Conservation (phyloP, 2,888 invertebrate genomes). For the Latheticus oryzae region DNA sequence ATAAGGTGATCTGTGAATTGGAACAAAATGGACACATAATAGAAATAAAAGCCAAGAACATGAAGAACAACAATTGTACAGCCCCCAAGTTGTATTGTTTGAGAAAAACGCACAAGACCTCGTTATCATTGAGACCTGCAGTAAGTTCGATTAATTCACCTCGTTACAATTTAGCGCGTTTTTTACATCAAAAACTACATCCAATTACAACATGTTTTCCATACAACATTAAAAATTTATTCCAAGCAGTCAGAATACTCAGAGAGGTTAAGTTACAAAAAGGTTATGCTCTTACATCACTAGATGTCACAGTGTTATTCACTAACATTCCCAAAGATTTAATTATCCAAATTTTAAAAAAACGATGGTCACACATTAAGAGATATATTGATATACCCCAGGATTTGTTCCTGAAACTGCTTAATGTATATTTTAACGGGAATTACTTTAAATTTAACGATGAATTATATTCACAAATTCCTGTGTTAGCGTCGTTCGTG, state of each 20-base stretch:
- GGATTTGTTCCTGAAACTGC: neutral
- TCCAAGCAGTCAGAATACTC: neutral
- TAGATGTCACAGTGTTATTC: constrained; percentile 14
- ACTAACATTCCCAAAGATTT: constrained; percentile 21
- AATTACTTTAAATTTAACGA: constrained; percentile 1
- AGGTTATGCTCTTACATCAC: constrained; percentile 5
- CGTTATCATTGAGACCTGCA: too few relatives aligned
- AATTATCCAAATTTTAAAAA: neutral
- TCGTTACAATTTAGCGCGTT: too few relatives aligned
- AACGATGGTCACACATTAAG: neutral
- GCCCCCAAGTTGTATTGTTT: too few relatives aligned
- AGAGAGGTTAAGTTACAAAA: neutral
- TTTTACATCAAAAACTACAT: too few relatives aligned
- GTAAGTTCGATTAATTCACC: too few relatives aligned
- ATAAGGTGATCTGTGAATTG: too few relatives aligned
- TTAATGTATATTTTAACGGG: neutral
- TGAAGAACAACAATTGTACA: too few relatives aligned
- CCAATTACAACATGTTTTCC: too few relatives aligned
- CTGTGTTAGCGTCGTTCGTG: constrained; percentile 10
- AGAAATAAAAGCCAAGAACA: too few relatives aligned
- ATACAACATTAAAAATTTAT: neutral
- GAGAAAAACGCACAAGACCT: too few relatives aligned
- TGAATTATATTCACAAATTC: neutral
- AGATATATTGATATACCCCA: neutral
- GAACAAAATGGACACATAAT: too few relatives aligned